Conservation (phyloP, 2,888 invertebrate species). For the Encarsia formosa region DNA sequence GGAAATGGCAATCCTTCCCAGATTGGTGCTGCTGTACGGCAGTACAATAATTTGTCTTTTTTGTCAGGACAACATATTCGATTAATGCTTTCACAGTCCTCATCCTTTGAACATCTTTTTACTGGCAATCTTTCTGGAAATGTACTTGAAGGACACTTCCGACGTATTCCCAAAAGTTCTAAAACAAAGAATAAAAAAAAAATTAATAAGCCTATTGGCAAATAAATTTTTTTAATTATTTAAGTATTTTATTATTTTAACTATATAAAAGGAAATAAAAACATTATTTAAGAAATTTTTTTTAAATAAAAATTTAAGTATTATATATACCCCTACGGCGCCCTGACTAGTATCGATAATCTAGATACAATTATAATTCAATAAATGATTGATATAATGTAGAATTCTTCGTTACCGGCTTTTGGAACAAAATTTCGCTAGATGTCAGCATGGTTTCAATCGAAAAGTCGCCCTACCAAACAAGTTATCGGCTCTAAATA, state of each 20-base stretch:
- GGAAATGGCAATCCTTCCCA: slow-evolving; percentile 61
- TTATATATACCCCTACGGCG: no score
- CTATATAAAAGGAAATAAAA: not conserved
- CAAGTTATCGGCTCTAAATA: no score
- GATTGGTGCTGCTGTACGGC: slow-evolving; percentile 66
- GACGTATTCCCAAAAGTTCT: slow-evolving; percentile 68
- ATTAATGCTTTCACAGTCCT: slow-evolving; percentile 64
- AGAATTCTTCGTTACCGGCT: no score
- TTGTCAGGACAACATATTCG: slow-evolving; percentile 73
- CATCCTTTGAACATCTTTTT: slow-evolving; percentile 64
- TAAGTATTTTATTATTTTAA: not conserved
- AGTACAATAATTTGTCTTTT: slow-evolving; percentile 59
- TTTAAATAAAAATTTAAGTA: not conserved
- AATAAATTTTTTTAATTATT: not conserved
- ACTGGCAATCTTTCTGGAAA: slow-evolving; percentile 69
- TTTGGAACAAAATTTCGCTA: no score
- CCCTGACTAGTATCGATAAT: no score
- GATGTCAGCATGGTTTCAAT: no score
- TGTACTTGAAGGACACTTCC: slow-evolving; percentile 66
- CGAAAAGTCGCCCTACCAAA: no score
- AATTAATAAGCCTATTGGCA: not conserved
- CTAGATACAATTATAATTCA: no score
- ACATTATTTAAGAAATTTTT: not conserved
- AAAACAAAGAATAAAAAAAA: slow-evolving; percentile 29
- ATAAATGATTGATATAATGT: no score